A percentile compares a stretch with the other conserved stretches of the same genome.
phyloP scores from a whole-genome alignment of 2,113 vertebrate species.

The Casuarius casuarius region DNA sequence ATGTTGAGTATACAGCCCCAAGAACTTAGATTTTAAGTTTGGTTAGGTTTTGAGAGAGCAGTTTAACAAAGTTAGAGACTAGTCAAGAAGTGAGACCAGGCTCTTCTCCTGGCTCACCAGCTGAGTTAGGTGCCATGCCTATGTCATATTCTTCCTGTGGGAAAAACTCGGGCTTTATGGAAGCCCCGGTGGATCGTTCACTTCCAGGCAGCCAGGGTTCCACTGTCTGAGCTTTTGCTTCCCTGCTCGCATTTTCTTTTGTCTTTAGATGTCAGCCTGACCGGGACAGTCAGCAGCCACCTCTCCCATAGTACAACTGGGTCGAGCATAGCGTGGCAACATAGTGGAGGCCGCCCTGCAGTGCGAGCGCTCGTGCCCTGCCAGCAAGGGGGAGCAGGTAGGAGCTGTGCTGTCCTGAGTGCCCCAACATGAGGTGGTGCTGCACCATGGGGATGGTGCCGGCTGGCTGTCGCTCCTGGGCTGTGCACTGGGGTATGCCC shows the following conservation, averaged over 20 bases:
- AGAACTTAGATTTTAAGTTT: background rate
- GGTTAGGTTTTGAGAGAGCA: background rate
- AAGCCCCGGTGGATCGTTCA: background rate
- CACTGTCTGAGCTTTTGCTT: background rate
- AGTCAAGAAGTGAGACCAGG: background rate
- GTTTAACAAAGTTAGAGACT: background rate
- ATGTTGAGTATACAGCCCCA: background rate
- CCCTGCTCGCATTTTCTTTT: background rate
- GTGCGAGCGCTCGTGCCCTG: too few species aligned
- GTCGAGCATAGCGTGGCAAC: too few species aligned
- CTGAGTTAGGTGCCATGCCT: background rate
- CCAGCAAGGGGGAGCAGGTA: too few species aligned
- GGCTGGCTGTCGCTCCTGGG: background rate
- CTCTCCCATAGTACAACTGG: too few species aligned
- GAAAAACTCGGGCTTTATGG: background rate
- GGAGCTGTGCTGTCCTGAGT: background rate
- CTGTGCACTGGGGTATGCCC: background rate
- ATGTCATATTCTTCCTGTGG: background rate
- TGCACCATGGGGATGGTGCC: rapidly evolving
- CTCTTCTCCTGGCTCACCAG: background rate
- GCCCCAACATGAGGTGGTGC: background rate
- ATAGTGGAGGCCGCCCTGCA: too few species aligned
- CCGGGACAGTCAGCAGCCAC: too few species aligned
- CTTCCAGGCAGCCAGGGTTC: background rate
- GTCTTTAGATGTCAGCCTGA: background rate